Conservation (phyloP, 2,113 vertebrate genomes). For the Mastomys natalensis region DNA sequence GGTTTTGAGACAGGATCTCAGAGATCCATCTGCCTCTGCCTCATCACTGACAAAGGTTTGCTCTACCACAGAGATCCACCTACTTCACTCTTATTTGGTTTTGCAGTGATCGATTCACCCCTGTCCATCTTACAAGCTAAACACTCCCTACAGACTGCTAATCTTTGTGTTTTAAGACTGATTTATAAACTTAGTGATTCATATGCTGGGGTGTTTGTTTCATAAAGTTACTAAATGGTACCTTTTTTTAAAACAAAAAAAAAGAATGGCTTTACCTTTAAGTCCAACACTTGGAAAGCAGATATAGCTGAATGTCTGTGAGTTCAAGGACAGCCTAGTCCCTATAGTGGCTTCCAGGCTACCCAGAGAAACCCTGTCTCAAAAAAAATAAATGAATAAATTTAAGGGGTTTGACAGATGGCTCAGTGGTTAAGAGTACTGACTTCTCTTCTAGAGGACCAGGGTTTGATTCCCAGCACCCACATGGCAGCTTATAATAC, state of each 20-base stretch:
- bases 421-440: not conserved
- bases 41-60: not conserved
- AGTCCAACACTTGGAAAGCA: not conserved
- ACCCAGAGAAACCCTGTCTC: not conserved
- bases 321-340: not conserved
- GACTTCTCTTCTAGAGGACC: not conserved
- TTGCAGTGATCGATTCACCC: no score
- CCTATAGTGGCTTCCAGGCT: not conserved
- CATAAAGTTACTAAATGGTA: not conserved
- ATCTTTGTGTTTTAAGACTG: not conserved
- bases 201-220: not conserved
- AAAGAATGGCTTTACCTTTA: not conserved
- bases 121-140: not conserved
- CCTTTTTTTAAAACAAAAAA: not conserved
- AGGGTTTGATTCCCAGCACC: not conserved
- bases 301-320: not conserved
- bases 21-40: not conserved
- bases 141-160: no score
- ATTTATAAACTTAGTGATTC: conserved; percentile 41
- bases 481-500: not conserved
- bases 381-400: not conserved
- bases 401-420: not conserved
- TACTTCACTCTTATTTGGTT: not conserved
- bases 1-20: not conserved
- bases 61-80: not conserved